Base-by-base conservation (phyloP, 2,888 invertebrate genomes). In the Flabesymbios commensalis region DNA sequence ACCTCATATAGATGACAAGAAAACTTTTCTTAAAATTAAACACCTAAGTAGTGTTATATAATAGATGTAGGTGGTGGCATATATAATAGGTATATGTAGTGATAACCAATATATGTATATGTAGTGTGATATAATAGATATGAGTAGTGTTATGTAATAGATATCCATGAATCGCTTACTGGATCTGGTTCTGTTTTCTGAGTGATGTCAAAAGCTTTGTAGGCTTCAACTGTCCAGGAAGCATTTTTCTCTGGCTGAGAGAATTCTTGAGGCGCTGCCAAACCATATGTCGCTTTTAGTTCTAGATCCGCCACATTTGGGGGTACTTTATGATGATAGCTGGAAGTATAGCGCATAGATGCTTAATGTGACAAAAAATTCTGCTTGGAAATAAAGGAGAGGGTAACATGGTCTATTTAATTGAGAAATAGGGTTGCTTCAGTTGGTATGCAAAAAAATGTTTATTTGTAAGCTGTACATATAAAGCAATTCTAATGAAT, bases 241-340 rank as follows among this genome's bases (percentile, higher is more conserved):
- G 85, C 77, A 72, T 84, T 83, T 7, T 84, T 76, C 10, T 82
- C 61, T 4, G 88, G 87, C 71, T 86, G 80, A 54, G 78, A 76
- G 75, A 86, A 87, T 57, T 86, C 84, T 69, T 87, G 87, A 19
- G 88, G 87, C 67, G 85, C 85, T 1, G 86, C 88, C 59, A 88
- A 77, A 53, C 88, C 88, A 76, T 87, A 88, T 0, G 87, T 87
- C 39, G 87, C 87, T 75, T 87, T 87, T 53, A 86, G 78, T 72
- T 87, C 87, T 60, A 88, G 77, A 55, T 86, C 85, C 53, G 87
- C 84, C 61, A 87, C 85, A 56, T 83, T 84, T 61, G 70, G 71
- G 1, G 88, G 87, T 61, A 88, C 84, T 73, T 85, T 86, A 73
- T 88, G 86, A 71, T 88, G 88, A 72, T 87, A 88, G 69, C 87